These are phyloP conservation scores for Apodemia mormo DNA, from an alignment of 2,888 invertebrate species.

Conservation along the genomic window DNA sequence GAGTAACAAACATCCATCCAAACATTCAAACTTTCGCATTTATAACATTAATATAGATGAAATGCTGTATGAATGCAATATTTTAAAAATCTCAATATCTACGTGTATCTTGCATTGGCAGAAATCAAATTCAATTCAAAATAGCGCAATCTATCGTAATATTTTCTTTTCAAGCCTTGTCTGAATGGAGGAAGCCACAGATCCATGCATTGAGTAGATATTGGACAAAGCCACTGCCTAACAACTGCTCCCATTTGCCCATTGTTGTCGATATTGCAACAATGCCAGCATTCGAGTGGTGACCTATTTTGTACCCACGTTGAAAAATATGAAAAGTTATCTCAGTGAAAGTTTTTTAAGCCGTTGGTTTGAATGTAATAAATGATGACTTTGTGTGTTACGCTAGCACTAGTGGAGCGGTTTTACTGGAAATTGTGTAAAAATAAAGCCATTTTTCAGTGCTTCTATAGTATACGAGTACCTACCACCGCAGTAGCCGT, in stretches of 20 bases:
- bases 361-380: constrained; percentile 33
- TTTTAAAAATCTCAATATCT: no score
- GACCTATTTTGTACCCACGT: constrained; percentile 51
- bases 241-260: constrained; percentile 62
- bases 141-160: constrained; percentile 39
- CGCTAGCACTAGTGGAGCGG: constrained; percentile 11
- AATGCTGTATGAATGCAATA: no score
- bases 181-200: constrained; percentile 59
- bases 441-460: constrained; percentile 17
- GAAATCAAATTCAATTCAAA: constrained; percentile 31
- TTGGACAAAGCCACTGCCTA: constrained; percentile 61
- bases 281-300: constrained; percentile 45
- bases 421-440: constrained; percentile 14
- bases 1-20: no score
- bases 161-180: constrained; percentile 53
- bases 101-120: not conserved
- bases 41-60: no score
- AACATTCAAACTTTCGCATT: no score
- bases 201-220: constrained; percentile 63
- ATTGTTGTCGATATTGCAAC: constrained; percentile 56
- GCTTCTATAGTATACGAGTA: not conserved
- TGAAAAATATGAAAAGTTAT: constrained; percentile 53
- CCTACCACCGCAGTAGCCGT: not conserved
- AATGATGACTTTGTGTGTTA: constrained; percentile 26
- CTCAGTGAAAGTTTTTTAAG: constrained; percentile 42